Evolutionary conservation across 2,888 invertebrate genomes (phyloP), one percentile per base, ranked within the genome.

Genomic region (Fragum whitleyi): DNA sequence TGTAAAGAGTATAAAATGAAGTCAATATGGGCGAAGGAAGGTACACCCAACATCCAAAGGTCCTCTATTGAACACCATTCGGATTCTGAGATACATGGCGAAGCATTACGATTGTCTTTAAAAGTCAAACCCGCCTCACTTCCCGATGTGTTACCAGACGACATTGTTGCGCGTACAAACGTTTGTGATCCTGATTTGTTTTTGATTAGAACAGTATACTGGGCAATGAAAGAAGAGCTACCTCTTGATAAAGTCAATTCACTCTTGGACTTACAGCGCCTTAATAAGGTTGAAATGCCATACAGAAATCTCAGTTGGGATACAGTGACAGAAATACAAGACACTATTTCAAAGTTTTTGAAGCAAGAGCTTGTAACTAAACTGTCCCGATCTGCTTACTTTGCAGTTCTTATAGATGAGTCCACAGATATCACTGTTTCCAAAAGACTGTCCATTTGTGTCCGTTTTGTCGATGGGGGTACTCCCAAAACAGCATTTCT

Each of bases 351-450:
- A 16, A 29, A 26, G 42, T 26, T 70, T 29, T 39, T 79, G 2
- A 61, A 36, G 21, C 57, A 67, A 26, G 47, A 67, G 11, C 28
- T 74, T 36, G 51, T 81, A 14, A 42, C 9, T 26, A 74, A 84
- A 5, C 76, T 78, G 39, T 47, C 53, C 7, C 1, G 19, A 29
- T 77, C 77, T 21, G n/a, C n/a, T 16, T 19, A 76, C 7, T 79
- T 51, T 74, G 72, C 61, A 0, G 29, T 81, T 16, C 77, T 77
- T 73, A 59, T 84, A 21, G 80, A 84, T 74, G 82, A 84, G 51
- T 77, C 75, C 21, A 81, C 79, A 55, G 81, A 81, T n/a, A 29
- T 81, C 3, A 72, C 71, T 23, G 69, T 75, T 0, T 65, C 71
- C 16, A 82, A 85, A 26, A 28, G 59, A 16, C 61, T 85, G 11